Evolutionary conservation across 2,888 invertebrate genomes (phyloP).

Genomic region (Serripes groenlandicus): DNA sequence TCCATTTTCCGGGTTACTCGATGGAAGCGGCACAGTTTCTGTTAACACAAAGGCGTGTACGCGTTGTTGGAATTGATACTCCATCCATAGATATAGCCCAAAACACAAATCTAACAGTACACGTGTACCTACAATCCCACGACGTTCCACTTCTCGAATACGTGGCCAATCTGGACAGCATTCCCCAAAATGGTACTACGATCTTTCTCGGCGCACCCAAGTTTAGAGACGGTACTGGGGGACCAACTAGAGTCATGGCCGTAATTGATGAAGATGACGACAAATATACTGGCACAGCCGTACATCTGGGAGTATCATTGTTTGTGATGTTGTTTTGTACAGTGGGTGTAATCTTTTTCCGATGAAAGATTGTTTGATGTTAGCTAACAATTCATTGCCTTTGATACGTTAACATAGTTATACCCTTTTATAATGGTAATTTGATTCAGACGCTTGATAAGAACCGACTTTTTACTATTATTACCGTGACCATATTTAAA

Average conservation of each 20-base stretch:
- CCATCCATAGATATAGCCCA: slow-evolving; percentile 89
- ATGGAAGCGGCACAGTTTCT: slow-evolving; percentile 4
- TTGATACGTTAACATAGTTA: no score
- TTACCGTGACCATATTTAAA: no score
- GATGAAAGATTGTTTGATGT: no score
- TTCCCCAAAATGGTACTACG: slow-evolving; percentile 52
- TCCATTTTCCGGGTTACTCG: slow-evolving; percentile 6
- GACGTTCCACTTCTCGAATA: slow-evolving; percentile 57
- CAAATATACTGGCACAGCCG: no score
- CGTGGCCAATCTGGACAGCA: slow-evolving; percentile 54
- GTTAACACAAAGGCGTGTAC: neutral
- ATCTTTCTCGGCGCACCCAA: slow-evolving; percentile 55
- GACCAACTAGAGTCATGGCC: slow-evolving; percentile 51
- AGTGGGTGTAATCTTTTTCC: no score
- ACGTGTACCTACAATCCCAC: slow-evolving; percentile 49
- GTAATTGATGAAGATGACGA: slow-evolving; percentile 43
- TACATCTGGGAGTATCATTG: no score
- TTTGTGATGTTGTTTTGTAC: no score
- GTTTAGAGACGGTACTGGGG: slow-evolving; percentile 47
- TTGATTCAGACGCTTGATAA: no score
- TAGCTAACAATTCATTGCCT: no score
- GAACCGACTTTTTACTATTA: no score
- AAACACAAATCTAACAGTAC: slow-evolving; percentile 18
- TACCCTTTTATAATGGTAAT: no score
- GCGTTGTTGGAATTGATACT: slow-evolving; percentile 90